Conservation (phyloP, 2,797 vertebrate genomes). For the Balearica regulorum region DNA sequence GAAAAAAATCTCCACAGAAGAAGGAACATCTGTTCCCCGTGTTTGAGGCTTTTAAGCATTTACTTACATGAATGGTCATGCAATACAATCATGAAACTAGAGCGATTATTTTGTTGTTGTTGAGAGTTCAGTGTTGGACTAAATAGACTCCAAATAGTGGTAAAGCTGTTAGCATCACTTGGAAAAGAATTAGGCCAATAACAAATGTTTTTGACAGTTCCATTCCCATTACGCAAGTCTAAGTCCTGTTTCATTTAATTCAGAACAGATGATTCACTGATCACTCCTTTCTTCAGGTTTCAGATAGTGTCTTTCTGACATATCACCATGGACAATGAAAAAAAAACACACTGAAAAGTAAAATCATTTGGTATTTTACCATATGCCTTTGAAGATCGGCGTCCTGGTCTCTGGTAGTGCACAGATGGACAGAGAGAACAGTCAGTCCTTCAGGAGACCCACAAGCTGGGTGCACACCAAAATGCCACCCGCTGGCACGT, state of each 20-base stretch:
- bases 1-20: background rate
- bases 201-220: background rate
- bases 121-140: background rate
- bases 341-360: background rate
- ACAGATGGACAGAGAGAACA: accelerated
- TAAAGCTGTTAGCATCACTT: background rate
- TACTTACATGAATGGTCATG: background rate
- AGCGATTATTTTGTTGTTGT: background rate
- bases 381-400: accelerated
- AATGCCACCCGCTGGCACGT: accelerated
- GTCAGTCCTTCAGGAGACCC: background rate
- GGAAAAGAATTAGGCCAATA: background rate
- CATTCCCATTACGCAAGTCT: background rate
- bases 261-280: background rate
- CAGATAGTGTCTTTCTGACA: background rate
- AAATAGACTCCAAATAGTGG: background rate
- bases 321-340: background rate
- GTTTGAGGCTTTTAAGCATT: background rate
- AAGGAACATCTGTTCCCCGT: background rate
- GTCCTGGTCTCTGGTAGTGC: accelerated
- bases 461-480: no score
- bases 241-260: background rate
- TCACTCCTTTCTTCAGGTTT: background rate
- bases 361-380: background rate
- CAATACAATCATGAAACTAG: background rate